Evolutionary conservation across 2,888 invertebrate genomes (phyloP), one percentile per base, ranked within the genome.

Genomic region (Trichopoda pennipes): DNA sequence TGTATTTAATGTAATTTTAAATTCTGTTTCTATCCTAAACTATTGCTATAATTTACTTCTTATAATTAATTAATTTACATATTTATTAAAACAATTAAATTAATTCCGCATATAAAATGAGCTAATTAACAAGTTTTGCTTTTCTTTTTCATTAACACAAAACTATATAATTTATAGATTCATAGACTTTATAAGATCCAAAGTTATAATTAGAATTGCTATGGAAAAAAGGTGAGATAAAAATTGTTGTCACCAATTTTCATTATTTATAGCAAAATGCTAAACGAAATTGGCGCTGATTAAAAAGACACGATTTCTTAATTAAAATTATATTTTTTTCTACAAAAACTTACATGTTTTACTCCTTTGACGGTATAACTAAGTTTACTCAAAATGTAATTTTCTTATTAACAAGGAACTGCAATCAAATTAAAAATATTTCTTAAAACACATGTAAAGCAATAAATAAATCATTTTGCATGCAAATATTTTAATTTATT

Each of bases 321-420:
- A 47, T 28, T 69, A 44, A 60, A 35, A 51, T 44, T 32, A 19
- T 17, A 12, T 35, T 44, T 69, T 69, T 35, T 44, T 69, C 63
- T 8, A 3, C 49, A 55, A 6, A 0, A 23, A 69, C 16, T 16
- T 47, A 66, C 53, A 61, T 23, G 2, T 17, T 28, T 7, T 14
- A 69, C 69, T 63, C 44, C 53, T 32, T 49, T 38, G n/a, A 47
- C 69, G 68, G 44, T 53, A n/a, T 14, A 12, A 32, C 16, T 44
- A 44, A 12, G 1, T 7, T 49, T n/a, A 8, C 19, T 8, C 8
- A 19, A 44, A 35, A 32, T 23, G 3, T n/a, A 23, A 55, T 70
- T 69, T 70, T 69, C 61, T 35, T 28, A 47, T 38, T 23, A 77
- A 69, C 55, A 63, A 77, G 69, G 69, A 77, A 69, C 69, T 77